phyloP scores from a whole-genome alignment of 2,797 vertebrate genomes.

The Okamejei kenojei region DNA sequence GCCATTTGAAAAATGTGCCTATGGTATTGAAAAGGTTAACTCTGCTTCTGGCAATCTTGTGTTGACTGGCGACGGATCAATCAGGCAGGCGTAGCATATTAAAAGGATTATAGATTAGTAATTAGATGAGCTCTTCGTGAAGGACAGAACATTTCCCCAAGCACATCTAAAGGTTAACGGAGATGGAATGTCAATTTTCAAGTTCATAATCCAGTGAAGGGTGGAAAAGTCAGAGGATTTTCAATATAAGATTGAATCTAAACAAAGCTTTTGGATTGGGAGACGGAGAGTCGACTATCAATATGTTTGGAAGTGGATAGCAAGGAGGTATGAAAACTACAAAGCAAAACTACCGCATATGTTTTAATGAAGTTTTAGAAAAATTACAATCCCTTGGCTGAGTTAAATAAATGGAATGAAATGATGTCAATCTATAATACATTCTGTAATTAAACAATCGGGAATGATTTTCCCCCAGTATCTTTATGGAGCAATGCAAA shows the following conservation, averaged over 20 bases:
- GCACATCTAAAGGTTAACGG: slow-evolving; percentile 66
- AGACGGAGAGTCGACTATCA: slow-evolving; percentile 42
- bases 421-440: not conserved
- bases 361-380: not conserved
- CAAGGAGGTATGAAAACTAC: slow-evolving; percentile 14
- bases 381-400: not conserved
- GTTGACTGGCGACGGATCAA: slow-evolving; percentile 85
- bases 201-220: slow-evolving; percentile 56
- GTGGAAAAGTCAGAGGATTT: slow-evolving; percentile 48
- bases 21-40: slow-evolving; percentile 79
- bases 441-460: not conserved
- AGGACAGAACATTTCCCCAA: slow-evolving; percentile 61
- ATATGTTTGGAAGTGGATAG: slow-evolving; percentile 16
- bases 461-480: not conserved
- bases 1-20: not conserved
- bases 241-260: slow-evolving; percentile 45
- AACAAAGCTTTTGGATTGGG: slow-evolving; percentile 42
- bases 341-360: not conserved
- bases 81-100: slow-evolving; percentile 73
- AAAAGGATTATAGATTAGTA: slow-evolving; percentile 96
- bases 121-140: slow-evolving; percentile 83
- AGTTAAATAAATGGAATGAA: slow-evolving; percentile 11
- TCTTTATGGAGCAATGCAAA: not conserved
- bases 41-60: slow-evolving; percentile 70
- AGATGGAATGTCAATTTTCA: slow-evolving; percentile 56